Conservation (phyloP, 2,888 invertebrate genomes). For the Philereme transversata region DNA sequence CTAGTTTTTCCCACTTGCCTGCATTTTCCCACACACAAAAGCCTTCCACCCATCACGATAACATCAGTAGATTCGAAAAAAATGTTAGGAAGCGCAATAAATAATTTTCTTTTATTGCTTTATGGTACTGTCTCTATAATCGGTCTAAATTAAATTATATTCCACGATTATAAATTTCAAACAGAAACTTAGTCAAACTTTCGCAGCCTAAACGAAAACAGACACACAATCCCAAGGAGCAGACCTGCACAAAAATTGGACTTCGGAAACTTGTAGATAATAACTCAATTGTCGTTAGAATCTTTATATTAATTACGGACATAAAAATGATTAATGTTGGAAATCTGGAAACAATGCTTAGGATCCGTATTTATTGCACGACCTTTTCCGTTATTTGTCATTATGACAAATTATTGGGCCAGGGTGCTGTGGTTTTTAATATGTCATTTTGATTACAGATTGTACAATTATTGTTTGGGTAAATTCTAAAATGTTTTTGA, state of each 20-base stretch:
- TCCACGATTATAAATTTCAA: neutral
- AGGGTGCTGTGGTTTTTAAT: slow-evolving; percentile 6
- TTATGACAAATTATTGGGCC: slow-evolving; percentile 65
- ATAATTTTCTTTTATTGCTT: too few relatives aligned
- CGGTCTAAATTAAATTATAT: neutral
- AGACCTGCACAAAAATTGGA: slow-evolving; percentile 42
- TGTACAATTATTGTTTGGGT: too few relatives aligned
- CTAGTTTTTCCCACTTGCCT: too few relatives aligned
- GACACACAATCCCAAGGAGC: slow-evolving; percentile 20
- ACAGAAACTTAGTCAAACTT: neutral
- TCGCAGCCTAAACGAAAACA: slow-evolving; percentile 10
- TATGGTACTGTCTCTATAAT: too few relatives aligned
- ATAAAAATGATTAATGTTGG: slow-evolving; percentile 80
- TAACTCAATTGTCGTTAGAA: slow-evolving; percentile 64
- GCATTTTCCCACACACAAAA: too few relatives aligned
- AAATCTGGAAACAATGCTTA: slow-evolving; percentile 76
- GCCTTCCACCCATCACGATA: too few relatives aligned
- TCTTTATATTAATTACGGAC: slow-evolving; percentile 80
- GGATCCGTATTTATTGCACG: slow-evolving; percentile 75
- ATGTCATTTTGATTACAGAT: slow-evolving; percentile 3
- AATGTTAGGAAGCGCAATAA: too few relatives aligned
- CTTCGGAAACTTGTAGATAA: slow-evolving; percentile 51
- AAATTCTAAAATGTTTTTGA: too few relatives aligned
- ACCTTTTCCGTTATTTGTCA: slow-evolving; percentile 70
- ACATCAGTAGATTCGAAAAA: too few relatives aligned